These are phyloP conservation scores for Acronicta leporina DNA, from an alignment of 2,888 invertebrate genomes.

Conservation along the genomic window DNA sequence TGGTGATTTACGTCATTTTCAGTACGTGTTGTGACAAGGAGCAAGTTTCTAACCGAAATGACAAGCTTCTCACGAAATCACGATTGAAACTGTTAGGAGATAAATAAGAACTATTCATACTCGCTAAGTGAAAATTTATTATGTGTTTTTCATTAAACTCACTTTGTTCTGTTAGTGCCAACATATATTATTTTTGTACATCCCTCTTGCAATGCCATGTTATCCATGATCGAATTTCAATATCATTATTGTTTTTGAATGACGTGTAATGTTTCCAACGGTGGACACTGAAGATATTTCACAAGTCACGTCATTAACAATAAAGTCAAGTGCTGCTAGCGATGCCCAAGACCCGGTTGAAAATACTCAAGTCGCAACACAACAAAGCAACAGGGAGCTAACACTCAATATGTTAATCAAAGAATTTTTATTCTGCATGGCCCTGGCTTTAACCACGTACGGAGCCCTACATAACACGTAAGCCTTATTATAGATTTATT, in stretches of 20 bases:
- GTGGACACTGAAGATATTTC: constrained; percentile 83
- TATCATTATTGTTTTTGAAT: constrained; percentile 79
- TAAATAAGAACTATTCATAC: constrained; percentile 47
- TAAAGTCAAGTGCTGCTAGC: constrained; percentile 75
- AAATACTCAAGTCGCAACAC: constrained; percentile 73
- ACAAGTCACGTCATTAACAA: constrained; percentile 83
- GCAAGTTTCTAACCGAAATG: constrained; percentile 17
- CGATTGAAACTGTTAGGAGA: constrained; percentile 36
- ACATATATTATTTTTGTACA: constrained; percentile 43
- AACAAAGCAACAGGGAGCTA: constrained; percentile 77
- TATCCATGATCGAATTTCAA: constrained; percentile 65
- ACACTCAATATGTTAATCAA: constrained; percentile 89
- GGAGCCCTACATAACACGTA: constrained; percentile 93
- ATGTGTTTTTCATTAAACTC: constrained; percentile 61
- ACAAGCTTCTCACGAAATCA: constrained; percentile 1
- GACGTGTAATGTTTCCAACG: constrained; percentile 89
- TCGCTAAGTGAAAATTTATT: constrained; percentile 55
- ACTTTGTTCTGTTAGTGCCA: constrained; percentile 46
- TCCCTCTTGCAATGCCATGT: constrained; percentile 68
- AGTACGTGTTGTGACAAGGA: background rate
- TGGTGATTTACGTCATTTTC: too few species aligned
- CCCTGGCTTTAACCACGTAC: constrained; percentile 91
- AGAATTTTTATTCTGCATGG: constrained; percentile 91
- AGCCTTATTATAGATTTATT: constrained; percentile 68
- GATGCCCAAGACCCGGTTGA: constrained; percentile 78